Evolutionary conservation across 2,113 vertebrate genomes (phyloP).

Genomic region (Piaya cayana): DNA sequence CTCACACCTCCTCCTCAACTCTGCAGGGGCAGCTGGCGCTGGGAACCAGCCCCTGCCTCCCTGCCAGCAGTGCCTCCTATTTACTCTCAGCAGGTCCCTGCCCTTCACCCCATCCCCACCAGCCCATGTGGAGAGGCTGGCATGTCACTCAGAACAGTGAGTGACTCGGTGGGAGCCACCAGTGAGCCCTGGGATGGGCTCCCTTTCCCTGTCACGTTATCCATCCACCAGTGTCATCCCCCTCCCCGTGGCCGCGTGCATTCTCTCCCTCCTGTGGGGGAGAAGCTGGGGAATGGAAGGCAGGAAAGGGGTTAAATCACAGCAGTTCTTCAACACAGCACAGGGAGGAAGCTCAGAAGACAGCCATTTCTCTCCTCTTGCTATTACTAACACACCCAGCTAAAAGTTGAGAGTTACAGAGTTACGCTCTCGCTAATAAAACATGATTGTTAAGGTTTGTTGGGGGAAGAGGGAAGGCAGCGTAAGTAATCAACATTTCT

Average conservation of each 20-base stretch:
- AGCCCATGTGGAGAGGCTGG: rapidly evolving
- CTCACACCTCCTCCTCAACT: not conserved
- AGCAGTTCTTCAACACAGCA: not conserved
- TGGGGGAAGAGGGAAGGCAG: not conserved
- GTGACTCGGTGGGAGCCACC: not conserved
- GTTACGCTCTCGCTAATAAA: not conserved
- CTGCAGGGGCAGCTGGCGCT: rapidly evolving
- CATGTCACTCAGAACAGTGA: rapidly evolving
- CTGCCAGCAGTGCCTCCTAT: not conserved
- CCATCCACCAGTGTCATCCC: not conserved
- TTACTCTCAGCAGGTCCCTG: not conserved
- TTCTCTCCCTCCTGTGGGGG: rapidly evolving
- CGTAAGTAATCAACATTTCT: not conserved
- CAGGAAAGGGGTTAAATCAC: not conserved
- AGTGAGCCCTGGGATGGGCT: not conserved
- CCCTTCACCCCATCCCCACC: not conserved
- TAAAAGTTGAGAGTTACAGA: not conserved
- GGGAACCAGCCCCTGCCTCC: not conserved
- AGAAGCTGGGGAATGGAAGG: not conserved
- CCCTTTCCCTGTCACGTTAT: not conserved
- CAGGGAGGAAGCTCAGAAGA: not conserved
- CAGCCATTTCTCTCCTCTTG: not conserved
- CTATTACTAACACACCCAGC: not conserved
- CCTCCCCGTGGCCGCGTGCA: not conserved
- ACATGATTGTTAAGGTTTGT: not conserved